Conservation (phyloP, 2,888 invertebrate genomes). For the Microctonus brassicae region DNA sequence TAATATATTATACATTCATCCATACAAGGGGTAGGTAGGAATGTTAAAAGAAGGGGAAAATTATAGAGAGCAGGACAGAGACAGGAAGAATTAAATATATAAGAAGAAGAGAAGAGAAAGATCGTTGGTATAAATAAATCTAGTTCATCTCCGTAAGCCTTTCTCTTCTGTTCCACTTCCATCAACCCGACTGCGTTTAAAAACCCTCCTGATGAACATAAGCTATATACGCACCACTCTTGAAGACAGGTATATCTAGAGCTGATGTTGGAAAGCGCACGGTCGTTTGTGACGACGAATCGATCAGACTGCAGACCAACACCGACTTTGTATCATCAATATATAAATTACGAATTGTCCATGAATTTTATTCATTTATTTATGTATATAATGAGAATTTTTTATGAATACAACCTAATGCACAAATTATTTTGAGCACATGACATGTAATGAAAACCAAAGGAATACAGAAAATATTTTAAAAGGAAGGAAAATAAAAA, state of each 20-base stretch:
- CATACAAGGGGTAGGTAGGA: conserved; percentile 24
- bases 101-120: conserved; percentile 48
- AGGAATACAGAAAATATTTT: too few relatives aligned
- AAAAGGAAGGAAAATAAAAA: too few relatives aligned
- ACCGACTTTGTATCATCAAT: not conserved
- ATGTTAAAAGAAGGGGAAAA: conserved; percentile 25
- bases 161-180: conserved; percentile 70
- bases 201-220: conserved; percentile 44
- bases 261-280: conserved; percentile 57
- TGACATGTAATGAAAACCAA: too few relatives aligned
- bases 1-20: not conserved
- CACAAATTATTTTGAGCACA: too few relatives aligned
- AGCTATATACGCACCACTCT: conserved; percentile 50
- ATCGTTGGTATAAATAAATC: conserved; percentile 56
- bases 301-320: conserved; percentile 38
- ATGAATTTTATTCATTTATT: not conserved
- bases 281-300: conserved; percentile 55
- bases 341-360: not conserved
- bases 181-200: conserved; percentile 34
- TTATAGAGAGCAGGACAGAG: conserved; percentile 43
- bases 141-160: conserved; percentile 68
- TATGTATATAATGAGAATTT: too few relatives aligned
- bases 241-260: conserved; percentile 62
- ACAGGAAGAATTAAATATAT: conserved; percentile 37
- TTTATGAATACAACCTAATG: too few relatives aligned